These are phyloP conservation scores for Drosophila varians DNA, from an alignment of 1,140 invertebrate genomes.

Conservation along the genomic window DNA sequence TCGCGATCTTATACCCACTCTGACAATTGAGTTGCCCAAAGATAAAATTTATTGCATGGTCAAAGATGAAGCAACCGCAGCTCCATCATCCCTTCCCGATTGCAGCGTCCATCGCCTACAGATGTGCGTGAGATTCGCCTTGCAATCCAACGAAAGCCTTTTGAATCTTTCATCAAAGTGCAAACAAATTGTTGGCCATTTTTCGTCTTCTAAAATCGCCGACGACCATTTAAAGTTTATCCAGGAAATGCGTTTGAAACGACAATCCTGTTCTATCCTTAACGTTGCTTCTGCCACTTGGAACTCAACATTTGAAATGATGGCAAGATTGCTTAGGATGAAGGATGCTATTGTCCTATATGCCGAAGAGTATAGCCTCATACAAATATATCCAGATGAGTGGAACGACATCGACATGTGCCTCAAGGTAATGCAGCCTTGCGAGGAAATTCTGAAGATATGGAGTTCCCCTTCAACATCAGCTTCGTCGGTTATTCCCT, in stretches of 20 bases:
- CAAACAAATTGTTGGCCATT: conserved; percentile 52
- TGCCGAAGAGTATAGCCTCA: conserved; percentile 46
- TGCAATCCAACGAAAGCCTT: conserved; percentile 47
- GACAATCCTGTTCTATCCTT: conserved; percentile 9
- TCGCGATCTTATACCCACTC: conserved; percentile 16
- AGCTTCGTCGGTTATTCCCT: conserved; percentile 58
- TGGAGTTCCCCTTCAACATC: conserved; percentile 34
- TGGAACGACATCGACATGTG: conserved; percentile 61
- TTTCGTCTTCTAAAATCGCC: conserved; percentile 32
- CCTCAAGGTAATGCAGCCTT: conserved; percentile 56
- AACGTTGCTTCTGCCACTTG: conserved; percentile 5
- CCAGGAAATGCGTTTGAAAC: conserved; percentile 45
- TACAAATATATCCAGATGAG: conserved; percentile 59
- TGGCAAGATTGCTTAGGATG: conserved; percentile 26
- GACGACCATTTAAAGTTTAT: conserved; percentile 50
- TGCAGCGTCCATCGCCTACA: conserved; percentile 49
- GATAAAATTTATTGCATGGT: conserved; percentile 46
- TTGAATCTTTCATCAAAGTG: conserved; percentile 48
- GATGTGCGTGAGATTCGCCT: conserved; percentile 43
- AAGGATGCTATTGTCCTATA: conserved; percentile 52
- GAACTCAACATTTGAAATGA: conserved; percentile 45
- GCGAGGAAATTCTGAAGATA: conserved; percentile 55
- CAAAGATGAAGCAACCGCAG: conserved; percentile 33
- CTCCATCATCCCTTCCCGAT: conserved; percentile 10
- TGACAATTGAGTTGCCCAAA: conserved; percentile 29